phyloP scores from a whole-genome alignment of 2,888 invertebrate genomes.

The Sisyra nigra region DNA sequence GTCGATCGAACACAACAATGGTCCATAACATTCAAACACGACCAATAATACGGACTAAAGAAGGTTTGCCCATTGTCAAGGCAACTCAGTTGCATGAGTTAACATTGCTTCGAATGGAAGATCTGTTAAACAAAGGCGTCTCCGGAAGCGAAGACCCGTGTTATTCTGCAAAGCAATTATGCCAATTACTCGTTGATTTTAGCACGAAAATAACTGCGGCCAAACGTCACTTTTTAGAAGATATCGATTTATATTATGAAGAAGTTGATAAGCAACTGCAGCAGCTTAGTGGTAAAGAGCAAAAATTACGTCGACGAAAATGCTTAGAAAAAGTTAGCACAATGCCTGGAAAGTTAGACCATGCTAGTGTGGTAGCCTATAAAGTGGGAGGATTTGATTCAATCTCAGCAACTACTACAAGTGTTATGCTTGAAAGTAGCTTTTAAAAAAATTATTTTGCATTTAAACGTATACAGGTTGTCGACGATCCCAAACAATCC shows the following conservation, averaged over 20 bases:
- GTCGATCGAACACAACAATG: constrained; percentile 27
- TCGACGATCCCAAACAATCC: too few species aligned
- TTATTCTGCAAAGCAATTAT: constrained; percentile 44
- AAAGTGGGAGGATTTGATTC: constrained; percentile 36
- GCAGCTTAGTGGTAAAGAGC: constrained; percentile 43
- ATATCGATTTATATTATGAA: constrained; percentile 57
- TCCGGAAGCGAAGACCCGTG: constrained; percentile 44
- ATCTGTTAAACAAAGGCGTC: constrained; percentile 51
- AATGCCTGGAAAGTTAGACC: constrained; percentile 78
- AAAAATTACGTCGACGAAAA: constrained; percentile 46
- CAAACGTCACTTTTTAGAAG: constrained; percentile 67
- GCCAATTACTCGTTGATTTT: constrained; percentile 59
- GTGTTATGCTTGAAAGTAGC: too few species aligned
- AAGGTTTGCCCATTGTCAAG: constrained; percentile 48
- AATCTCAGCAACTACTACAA: too few species aligned
- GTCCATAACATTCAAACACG: constrained; percentile 16
- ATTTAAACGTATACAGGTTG: too few species aligned
- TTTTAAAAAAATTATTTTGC: too few species aligned
- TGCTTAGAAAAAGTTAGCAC: constrained; percentile 52
- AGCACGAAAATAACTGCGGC: constrained; percentile 65
- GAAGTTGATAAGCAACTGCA: constrained; percentile 35
- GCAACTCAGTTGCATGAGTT: constrained; percentile 61
- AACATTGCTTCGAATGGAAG: constrained; percentile 57
- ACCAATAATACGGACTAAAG: constrained; percentile 23
- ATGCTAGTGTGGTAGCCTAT: constrained; percentile 71